phyloP scores from a whole-genome alignment of 2,113 vertebrate genomes.

The Irena cyanogastra region DNA sequence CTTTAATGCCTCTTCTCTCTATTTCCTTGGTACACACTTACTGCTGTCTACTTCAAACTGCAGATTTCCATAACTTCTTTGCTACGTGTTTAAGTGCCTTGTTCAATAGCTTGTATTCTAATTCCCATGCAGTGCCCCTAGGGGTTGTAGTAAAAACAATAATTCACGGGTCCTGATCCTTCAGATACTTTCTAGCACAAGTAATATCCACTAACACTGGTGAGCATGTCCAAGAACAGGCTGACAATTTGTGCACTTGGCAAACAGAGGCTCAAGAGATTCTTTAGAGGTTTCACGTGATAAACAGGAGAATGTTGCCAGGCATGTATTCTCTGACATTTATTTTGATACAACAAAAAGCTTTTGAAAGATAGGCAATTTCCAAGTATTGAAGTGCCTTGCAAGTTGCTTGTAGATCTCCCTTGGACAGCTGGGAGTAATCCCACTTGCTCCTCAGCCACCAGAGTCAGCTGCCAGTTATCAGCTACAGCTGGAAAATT shows the following conservation, averaged over 20 bases:
- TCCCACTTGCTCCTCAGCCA: background rate
- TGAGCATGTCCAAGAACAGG: background rate
- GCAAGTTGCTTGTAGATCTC: background rate
- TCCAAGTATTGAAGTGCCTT: background rate
- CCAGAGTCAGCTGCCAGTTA: background rate
- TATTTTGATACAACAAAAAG: slow-evolving; percentile 24
- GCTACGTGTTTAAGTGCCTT: background rate
- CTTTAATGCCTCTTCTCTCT: background rate
- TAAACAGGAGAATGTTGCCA: slow-evolving; percentile 11
- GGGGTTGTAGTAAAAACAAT: background rate
- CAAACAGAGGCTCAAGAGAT: slow-evolving; percentile 23
- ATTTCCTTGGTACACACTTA: background rate
- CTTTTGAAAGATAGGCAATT: slow-evolving; percentile 27
- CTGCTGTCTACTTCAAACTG: background rate
- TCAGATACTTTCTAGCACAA: background rate
- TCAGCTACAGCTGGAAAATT: slow-evolving; percentile 52
- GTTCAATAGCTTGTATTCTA: background rate
- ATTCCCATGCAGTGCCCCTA: background rate
- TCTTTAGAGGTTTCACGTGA: slow-evolving; percentile 48
- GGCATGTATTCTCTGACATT: background rate
- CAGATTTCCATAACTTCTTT: background rate
- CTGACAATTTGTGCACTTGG: slow-evolving; percentile 28
- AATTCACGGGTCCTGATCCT: background rate
- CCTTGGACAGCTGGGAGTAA: background rate
- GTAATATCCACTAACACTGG: background rate